phyloP scores from a whole-genome alignment of 2,797 vertebrate species.

The Tenualosa thibaudeaui region DNA sequence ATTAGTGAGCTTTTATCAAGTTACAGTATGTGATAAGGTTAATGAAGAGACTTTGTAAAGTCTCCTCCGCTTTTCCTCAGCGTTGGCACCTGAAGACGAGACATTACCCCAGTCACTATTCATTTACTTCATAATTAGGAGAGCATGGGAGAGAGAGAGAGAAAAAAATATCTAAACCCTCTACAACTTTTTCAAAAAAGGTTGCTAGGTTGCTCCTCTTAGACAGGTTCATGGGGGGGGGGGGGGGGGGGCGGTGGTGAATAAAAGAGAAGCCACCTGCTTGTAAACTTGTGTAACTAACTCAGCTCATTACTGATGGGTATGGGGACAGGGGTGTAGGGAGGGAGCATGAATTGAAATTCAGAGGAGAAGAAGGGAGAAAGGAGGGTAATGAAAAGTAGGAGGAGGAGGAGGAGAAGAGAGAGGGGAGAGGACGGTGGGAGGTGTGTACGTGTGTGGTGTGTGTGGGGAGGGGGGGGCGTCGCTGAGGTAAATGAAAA shows the following conservation, averaged over 20 bases:
- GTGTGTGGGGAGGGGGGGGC: background rate
- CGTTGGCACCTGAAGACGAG: constrained; percentile 36
- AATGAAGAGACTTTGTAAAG: constrained; percentile 51
- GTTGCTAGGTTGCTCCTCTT: constrained; percentile 29
- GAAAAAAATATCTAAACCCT: background rate
- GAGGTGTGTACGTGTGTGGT: background rate
- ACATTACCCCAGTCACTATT: constrained; percentile 45
- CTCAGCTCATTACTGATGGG: constrained; percentile 8
- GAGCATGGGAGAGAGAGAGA: background rate
- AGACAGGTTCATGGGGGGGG: constrained; percentile 37
- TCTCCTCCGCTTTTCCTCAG: constrained; percentile 35
- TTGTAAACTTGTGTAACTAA: constrained; percentile 21
- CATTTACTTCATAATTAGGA: constrained; percentile 45
- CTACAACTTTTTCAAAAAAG: background rate
- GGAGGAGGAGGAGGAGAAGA: background rate
- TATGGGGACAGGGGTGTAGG: constrained; percentile 7
- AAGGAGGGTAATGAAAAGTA: background rate
- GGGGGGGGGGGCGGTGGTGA: background rate
- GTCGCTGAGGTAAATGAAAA: constrained; percentile 23
- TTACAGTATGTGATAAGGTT: constrained; percentile 52
- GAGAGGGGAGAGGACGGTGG: background rate
- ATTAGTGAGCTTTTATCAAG: constrained; percentile 54
- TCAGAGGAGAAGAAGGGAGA: constrained; percentile 17
- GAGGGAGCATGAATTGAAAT: constrained; percentile 30
- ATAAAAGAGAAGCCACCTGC: constrained; percentile 3